These are phyloP conservation scores for Torymus aiolomorphi DNA, from an alignment of 2,888 invertebrate genomes.

Conservation along the genomic window DNA sequence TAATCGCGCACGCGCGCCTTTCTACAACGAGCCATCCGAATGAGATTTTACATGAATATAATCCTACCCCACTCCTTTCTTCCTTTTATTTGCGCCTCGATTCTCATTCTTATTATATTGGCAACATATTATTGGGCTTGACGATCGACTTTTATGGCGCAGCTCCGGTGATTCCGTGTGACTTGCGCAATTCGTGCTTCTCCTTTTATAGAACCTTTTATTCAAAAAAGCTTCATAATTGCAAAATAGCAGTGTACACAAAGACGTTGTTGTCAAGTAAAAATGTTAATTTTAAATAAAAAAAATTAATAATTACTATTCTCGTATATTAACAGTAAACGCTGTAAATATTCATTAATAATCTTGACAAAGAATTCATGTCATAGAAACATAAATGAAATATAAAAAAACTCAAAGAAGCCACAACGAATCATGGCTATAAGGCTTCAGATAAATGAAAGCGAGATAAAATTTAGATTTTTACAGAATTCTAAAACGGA, in stretches of 20 bases:
- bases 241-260: too few species aligned
- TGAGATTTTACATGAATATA: slow-evolving; percentile 27
- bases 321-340: too few species aligned
- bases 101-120: slow-evolving; percentile 19
- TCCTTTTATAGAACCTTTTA: slow-evolving; percentile 8
- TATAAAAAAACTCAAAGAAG: background rate
- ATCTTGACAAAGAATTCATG: too few species aligned
- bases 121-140: slow-evolving; percentile 19
- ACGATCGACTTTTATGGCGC: slow-evolving; percentile 32
- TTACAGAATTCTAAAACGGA: slow-evolving; percentile 11
- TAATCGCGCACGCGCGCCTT: slow-evolving; percentile 45
- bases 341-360: too few species aligned
- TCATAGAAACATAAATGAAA: too few species aligned
- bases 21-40: slow-evolving; percentile 41
- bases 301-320: too few species aligned
- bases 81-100: background rate
- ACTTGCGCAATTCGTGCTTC: slow-evolving; percentile 28
- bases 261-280: too few species aligned
- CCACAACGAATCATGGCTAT: background rate
- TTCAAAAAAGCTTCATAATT: background rate
- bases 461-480: slow-evolving; percentile 24
- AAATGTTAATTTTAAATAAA: too few species aligned
- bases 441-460: background rate
- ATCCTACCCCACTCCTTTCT: slow-evolving; percentile 1
- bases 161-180: background rate